A percentile compares a stretch with the other conserved stretches of the same genome.
Evolutionary conservation across 2,797 vertebrate genomes (phyloP).

Genomic region (Alectoris magna): DNA sequence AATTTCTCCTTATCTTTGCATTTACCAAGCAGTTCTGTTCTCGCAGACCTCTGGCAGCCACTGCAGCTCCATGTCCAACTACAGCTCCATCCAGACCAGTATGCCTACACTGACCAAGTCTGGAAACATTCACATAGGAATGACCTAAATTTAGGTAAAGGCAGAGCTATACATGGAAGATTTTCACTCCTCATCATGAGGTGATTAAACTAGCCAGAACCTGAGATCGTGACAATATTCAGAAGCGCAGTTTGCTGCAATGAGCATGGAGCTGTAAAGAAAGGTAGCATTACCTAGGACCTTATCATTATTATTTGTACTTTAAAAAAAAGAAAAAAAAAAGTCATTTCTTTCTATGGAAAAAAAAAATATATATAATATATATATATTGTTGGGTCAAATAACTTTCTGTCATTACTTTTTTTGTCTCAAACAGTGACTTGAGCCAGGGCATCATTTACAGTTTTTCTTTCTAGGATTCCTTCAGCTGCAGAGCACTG

Average conservation of each 20-base stretch:
- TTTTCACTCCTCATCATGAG: background rate
- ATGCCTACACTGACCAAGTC: background rate
- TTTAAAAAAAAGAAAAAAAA: background rate
- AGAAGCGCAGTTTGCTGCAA: background rate
- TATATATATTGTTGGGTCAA: background rate
- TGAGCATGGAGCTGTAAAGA: background rate
- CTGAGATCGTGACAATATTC: background rate
- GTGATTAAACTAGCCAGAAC: background rate
- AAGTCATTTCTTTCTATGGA: background rate
- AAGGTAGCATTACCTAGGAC: background rate
- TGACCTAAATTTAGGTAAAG: background rate
- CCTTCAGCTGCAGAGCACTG: background rate
- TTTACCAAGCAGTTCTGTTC: background rate
- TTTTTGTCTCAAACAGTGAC: background rate
- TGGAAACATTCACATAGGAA: background rate
- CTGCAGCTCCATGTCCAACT: background rate
- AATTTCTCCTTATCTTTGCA: background rate
- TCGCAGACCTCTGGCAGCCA: accelerated
- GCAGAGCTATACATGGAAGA: background rate
- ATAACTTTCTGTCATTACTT: background rate
- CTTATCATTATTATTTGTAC: background rate
- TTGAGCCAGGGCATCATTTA: background rate
- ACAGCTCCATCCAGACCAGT: background rate
- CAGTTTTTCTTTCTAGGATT: background rate
- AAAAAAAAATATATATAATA: background rate